Conservation (phyloP, 2,797 vertebrate species). For the Psittacula derbiana region DNA sequence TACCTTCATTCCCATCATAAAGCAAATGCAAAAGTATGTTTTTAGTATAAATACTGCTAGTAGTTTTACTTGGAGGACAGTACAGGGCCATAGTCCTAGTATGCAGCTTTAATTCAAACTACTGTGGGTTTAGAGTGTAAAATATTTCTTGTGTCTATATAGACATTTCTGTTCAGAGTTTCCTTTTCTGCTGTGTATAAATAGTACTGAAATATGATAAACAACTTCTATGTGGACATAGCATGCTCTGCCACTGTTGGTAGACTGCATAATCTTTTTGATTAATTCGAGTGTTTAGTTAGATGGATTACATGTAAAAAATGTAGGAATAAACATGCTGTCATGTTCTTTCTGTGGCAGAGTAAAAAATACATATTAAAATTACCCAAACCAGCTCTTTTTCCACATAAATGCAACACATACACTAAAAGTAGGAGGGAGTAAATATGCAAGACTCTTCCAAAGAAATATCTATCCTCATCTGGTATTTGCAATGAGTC, state of each 20-base stretch:
- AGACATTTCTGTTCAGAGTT: background rate
- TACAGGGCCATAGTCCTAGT: background rate
- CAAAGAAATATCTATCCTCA: background rate
- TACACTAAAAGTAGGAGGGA: background rate
- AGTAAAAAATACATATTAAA: background rate
- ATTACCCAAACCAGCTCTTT: background rate
- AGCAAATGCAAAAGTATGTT: background rate
- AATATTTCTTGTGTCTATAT: background rate
- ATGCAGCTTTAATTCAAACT: background rate
- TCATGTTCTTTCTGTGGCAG: background rate
- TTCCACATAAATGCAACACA: background rate
- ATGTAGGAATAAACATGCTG: background rate
- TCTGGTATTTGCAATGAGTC: background rate
- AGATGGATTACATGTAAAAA: background rate
- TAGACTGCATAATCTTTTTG: background rate
- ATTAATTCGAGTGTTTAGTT: background rate
- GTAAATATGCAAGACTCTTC: background rate
- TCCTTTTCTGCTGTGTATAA: background rate
- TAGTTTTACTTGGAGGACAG: background rate
- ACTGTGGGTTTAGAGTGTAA: background rate
- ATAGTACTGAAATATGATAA: background rate
- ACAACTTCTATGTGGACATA: background rate
- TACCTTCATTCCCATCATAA: background rate
- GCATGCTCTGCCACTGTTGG: background rate
- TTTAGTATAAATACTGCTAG: background rate